A percentile compares a stretch with the other conserved stretches of the same genome.
phyloP scores from a whole-genome alignment of 2,797 vertebrate genomes.

The Sciaenops ocellatus region DNA sequence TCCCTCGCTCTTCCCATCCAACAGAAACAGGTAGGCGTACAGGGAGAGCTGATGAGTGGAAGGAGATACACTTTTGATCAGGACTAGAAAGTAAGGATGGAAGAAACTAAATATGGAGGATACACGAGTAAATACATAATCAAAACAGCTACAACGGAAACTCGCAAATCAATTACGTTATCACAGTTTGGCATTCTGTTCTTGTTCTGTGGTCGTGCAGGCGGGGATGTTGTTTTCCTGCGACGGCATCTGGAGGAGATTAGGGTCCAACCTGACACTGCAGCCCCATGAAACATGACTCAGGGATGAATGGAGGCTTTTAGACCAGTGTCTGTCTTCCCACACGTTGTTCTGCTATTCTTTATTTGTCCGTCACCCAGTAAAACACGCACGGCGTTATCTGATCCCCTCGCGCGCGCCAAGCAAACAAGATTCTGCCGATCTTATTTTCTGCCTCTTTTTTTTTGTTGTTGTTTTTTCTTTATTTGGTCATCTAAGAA shows the following conservation, averaged over 20 bases:
- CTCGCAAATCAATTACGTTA: conserved; percentile 54
- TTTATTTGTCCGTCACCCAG: conserved; percentile 84
- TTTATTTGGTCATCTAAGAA: not conserved
- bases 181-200: conserved; percentile 36
- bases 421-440: conserved; percentile 55
- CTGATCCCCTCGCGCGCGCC: conserved; percentile 57
- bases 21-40: conserved; percentile 58
- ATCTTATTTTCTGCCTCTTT: conserved; percentile 23
- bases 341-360: conserved; percentile 78
- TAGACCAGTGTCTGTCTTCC: conserved; percentile 76
- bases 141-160: conserved; percentile 28
- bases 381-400: conserved; percentile 76
- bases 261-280: conserved; percentile 79
- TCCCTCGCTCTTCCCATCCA: conserved; percentile 74
- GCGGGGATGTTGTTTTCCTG: conserved; percentile 55
- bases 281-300: conserved; percentile 83
- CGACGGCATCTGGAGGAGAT: conserved; percentile 85
- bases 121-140: conserved; percentile 22
- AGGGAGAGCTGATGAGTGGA: conserved; percentile 50
- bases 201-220: conserved; percentile 16
- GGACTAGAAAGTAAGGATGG: conserved; percentile 34
- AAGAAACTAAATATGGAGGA: conserved; percentile 39
- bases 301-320: conserved; percentile 81
- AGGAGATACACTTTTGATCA: conserved; percentile 67
- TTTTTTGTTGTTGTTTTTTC: conserved; percentile 31